Evolutionary conservation across 35 echinoderm and acorn worm genomes (phyloP).

Genomic region (Heliocidaris tuberculata): DNA sequence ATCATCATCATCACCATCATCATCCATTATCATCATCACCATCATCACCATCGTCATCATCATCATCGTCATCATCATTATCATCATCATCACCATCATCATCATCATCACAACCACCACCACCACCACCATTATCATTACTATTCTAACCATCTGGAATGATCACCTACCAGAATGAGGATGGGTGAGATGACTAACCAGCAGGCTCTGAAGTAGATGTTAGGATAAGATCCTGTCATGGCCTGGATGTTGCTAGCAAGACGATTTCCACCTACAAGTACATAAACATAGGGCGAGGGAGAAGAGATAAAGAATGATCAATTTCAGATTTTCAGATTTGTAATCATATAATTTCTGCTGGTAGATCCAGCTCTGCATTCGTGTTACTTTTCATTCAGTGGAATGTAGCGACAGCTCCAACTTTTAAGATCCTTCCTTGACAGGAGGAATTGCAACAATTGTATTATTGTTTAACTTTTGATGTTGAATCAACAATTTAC

Average conservation of each 20-base stretch:
- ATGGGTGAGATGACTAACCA: slow-evolving; percentile 83
- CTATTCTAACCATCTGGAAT: neutral
- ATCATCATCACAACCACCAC: slow-evolving; percentile 18
- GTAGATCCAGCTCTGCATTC: no score
- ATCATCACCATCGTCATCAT: neutral
- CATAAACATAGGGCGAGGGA: neutral
- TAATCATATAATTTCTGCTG: no score
- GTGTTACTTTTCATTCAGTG: no score
- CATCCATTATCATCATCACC: neutral
- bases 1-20: slow-evolving; percentile 5
- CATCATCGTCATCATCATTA: neutral
- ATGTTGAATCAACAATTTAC: no score
- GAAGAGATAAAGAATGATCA: no score
- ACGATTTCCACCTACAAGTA: slow-evolving; percentile 78
- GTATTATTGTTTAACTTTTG: no score
- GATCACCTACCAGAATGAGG: slow-evolving; percentile 69
- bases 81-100: neutral
- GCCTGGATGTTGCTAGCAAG: slow-evolving; percentile 78
- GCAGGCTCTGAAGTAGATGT: slow-evolving; percentile 81
- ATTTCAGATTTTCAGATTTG: no score
- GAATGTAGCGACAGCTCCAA: no score
- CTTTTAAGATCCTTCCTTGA: no score
- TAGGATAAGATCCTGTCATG: slow-evolving; percentile 81
- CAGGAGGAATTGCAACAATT: no score
- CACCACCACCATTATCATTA: neutral